Conservation (phyloP, 1,140 invertebrate species). For the Leptonema lineaticorne region DNA sequence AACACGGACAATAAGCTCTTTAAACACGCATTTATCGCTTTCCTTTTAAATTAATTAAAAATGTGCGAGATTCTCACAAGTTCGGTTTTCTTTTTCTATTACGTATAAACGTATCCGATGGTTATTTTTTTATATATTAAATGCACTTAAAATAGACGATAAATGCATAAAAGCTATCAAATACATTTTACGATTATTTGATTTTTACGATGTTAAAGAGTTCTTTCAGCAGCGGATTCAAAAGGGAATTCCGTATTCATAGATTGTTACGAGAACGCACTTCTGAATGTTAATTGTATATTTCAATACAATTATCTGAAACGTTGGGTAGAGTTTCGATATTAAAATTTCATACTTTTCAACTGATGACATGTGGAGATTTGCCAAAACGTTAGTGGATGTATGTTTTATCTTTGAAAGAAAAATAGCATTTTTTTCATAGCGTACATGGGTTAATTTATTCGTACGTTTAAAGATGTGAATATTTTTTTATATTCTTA, state of each 20-base stretch:
- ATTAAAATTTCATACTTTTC: neutral
- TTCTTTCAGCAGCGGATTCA: neutral
- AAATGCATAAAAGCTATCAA: neutral
- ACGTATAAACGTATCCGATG: neutral
- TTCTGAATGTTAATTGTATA: too few relatives aligned
- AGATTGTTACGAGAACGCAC: too few relatives aligned
- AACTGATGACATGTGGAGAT: neutral
- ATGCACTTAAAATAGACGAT: neutral
- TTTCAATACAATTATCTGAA: neutral
- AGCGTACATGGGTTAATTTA: neutral
- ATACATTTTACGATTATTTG: neutral
- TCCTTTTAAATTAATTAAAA: neutral
- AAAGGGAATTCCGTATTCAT: too few relatives aligned
- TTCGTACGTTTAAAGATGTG: too few relatives aligned
- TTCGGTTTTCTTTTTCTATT: too few relatives aligned
- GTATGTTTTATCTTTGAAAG: neutral
- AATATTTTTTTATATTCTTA: too few relatives aligned
- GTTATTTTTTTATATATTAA: neutral
- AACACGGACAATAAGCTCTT: too few relatives aligned
- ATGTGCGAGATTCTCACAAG: too few relatives aligned
- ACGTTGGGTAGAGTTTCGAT: neutral
- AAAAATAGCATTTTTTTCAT: neutral
- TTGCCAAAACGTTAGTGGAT: conserved; percentile 9
- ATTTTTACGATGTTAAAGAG: neutral
- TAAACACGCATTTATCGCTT: neutral